Base-by-base conservation (phyloP, 2,888 invertebrate species). In the Sepiola atlantica region DNA sequence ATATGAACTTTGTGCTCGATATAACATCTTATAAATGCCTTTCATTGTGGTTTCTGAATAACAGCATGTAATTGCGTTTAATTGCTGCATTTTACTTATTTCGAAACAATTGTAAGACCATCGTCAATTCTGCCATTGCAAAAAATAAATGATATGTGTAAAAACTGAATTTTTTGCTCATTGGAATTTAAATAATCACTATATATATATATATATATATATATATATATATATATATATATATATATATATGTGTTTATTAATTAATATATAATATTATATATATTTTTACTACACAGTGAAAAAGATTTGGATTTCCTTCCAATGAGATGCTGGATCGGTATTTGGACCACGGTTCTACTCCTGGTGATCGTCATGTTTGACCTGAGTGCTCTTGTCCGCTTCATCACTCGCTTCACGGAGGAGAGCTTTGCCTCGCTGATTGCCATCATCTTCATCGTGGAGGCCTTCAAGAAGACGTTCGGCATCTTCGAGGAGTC, bases 361-460 rank as follows among this genome's bases (percentile, higher is more conserved):
- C 98, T 99, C 94, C 95, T 99, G 90, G 98, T 98, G 94, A 98
- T 99, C 95, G 99, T 99, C 90, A 99, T 99, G 8, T 98, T 99
- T 92, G 99, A 99, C 97, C 99, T 99, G 8, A 99, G 99, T 97
- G 99, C 99, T 93, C 98, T 99, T 94, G 99, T 99, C 55, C 99
- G 99, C 97, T 99, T 99, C 97, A 99, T 99, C 96, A 99, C 99
- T 24, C 98, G 99, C 95, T 99, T 99, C 97, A 99, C 99, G 0
- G 99, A 99, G 97, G 99, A 99, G 97, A 99, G 99, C 97, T 99
- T 99, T 97, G 99, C 99, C 28, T 99, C 99, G 0, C 98, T 99
- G 45, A 99, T 99, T 97, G 99, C 99, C 57, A 98, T 99, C 96
- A 99, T 99, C 97, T 99, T 99, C 97, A 99, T 99, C 97, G 98